Percentiles rank a stretch among this genome's conserved stretches.
These are phyloP conservation scores for Clarias magur DNA, from an alignment of 2,113 vertebrate genomes.

Conservation along the genomic window DNA sequence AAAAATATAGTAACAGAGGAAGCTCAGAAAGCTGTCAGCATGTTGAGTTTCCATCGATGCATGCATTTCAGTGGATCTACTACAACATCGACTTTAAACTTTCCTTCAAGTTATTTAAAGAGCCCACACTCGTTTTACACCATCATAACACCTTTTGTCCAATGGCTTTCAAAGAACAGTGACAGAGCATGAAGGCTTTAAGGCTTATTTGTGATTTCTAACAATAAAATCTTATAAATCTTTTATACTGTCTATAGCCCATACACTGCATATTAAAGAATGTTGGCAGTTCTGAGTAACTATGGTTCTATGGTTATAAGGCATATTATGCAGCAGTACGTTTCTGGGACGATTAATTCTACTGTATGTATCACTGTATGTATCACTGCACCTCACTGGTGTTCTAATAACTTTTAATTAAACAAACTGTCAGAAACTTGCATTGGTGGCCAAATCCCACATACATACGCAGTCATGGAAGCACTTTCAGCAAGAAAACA, in stretches of 20 bases:
- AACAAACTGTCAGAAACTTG: too few species aligned
- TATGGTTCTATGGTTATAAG: not conserved
- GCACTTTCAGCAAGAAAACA: too few species aligned
- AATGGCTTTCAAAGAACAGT: not conserved
- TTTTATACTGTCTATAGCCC: not conserved
- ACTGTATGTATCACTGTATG: too few species aligned
- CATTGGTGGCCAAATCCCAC: too few species aligned
- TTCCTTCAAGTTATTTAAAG: too few species aligned
- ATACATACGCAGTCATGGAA: too few species aligned
- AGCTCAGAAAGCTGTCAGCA: not conserved
- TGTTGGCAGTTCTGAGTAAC: not conserved
- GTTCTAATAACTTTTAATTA: too few species aligned
- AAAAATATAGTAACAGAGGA: not conserved
- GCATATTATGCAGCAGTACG: too few species aligned
- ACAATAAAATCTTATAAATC: not conserved
- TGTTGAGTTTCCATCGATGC: not conserved
- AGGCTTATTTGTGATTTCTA: not conserved
- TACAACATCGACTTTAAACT: too few species aligned
- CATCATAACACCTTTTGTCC: too few species aligned
- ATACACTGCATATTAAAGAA: not conserved
- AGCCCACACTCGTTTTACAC: not conserved
- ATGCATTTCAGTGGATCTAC: not conserved
- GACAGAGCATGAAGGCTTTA: not conserved
- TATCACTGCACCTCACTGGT: too few species aligned
- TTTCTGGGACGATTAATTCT: too few species aligned